A percentile compares a stretch with the other conserved stretches of the same genome.
These are phyloP conservation scores for Laothoe populi DNA, from an alignment of 2,888 invertebrate genomes.

Conservation along the genomic window DNA sequence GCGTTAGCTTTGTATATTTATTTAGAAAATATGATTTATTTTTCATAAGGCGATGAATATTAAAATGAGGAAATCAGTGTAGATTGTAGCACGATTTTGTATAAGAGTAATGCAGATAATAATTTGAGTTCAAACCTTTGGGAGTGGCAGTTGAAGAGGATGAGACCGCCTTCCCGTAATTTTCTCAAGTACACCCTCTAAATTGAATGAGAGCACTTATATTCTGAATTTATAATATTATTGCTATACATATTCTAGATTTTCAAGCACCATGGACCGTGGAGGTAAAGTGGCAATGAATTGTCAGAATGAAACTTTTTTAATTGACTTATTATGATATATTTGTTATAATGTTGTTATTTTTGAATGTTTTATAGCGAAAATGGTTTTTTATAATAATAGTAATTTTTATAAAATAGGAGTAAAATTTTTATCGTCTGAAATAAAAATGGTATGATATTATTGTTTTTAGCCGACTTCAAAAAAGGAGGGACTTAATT, in stretches of 20 bases:
- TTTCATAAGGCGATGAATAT: neutral
- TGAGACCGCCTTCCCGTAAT: conserved; percentile 78
- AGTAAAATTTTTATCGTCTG: no score
- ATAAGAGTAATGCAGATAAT: conserved; percentile 66
- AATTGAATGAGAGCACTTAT: conserved; percentile 77
- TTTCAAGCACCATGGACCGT: conserved; percentile 52
- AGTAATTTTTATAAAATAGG: no score
- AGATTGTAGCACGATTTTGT: conserved; percentile 53
- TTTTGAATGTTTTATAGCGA: neutral
- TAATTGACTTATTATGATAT: neutral
- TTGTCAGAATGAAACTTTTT: conserved; percentile 30
- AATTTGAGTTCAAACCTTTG: conserved; percentile 73
- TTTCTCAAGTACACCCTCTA: conserved; percentile 76
- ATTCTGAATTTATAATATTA: conserved; percentile 82
- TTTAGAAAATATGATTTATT: neutral
- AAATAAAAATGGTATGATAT: no score
- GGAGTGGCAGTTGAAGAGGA: conserved; percentile 72
- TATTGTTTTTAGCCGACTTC: neutral
- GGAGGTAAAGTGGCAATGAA: conserved; percentile 56
- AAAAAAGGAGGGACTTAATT: neutral
- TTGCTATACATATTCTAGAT: conserved; percentile 69
- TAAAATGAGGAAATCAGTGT: conserved; percentile 25
- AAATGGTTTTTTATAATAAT: no score
- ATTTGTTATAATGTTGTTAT: neutral
- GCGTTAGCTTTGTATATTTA: neutral